Evolutionary conservation across 2,113 vertebrate species (phyloP).

Genomic region (Pogonocichla stellata): DNA sequence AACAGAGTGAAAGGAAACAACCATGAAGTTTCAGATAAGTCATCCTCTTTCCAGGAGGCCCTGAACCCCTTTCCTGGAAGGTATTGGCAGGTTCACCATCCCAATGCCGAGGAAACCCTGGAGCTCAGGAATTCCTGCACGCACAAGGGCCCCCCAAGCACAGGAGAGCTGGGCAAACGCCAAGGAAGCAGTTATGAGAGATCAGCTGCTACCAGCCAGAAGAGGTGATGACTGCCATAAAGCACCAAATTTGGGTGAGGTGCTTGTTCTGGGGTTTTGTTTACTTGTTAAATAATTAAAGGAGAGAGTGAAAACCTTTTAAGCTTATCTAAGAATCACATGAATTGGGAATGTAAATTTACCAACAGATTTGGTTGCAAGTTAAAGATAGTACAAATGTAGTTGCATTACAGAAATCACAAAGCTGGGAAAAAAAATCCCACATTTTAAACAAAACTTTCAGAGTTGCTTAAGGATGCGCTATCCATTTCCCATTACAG

Average conservation of each 20-base stretch:
- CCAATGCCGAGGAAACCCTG: neutral
- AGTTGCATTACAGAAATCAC: neutral
- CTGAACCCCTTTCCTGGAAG: neutral
- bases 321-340: neutral
- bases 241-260: neutral
- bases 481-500: neutral
- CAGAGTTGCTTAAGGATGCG: neutral
- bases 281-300: neutral
- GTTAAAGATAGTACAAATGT: neutral
- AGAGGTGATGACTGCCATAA: neutral
- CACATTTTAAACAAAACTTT: neutral
- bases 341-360: neutral
- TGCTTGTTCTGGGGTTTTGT: too few relatives aligned
- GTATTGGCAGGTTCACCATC: neutral
- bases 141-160: rapidly evolving
- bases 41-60: neutral
- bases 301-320: neutral
- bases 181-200: neutral
- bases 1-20: neutral
- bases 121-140: neutral
- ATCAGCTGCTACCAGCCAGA: neutral
- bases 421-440: neutral
- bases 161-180: rapidly evolving
- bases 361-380: neutral
- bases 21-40: neutral